Evolutionary conservation across 2,797 vertebrate genomes (phyloP), one percentile per base, ranked within the genome.

Genomic region (Sphaeramia orbicularis): DNA sequence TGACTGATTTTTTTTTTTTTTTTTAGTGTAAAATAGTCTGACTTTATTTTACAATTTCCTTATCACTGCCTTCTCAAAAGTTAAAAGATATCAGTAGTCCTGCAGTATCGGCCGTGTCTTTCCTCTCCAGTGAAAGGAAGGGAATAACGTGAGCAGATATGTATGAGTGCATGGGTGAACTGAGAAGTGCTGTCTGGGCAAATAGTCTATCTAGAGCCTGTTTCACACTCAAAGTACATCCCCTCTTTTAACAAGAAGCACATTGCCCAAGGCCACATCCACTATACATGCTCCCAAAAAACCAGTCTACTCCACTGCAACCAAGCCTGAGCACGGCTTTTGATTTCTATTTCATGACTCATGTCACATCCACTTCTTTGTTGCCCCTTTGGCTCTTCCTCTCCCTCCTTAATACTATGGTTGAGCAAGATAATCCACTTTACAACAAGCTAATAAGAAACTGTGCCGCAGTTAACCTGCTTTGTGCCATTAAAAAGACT

Each of bases 291-390:
- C 59, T 78, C 59, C 48, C 49, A 47, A 78, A 87, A 86, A 81
- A 69, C 63, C 74, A 72, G 65, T 56, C 73, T 48, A 38, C 74
- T 82, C 56, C 53, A 43, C 75, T 68, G 75, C 82, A 74, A 49
- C 75, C 50, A 48, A 60, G 71, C 83, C 56, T 19, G 58, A 81
- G 76, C 61, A 63, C 21, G 37, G 65, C 78, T 87, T 91, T 82
- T 89, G 72, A 88, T 85, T 91, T 83, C 81, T 80, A 75, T 87
- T 89, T 86, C 89, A 87, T 89, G 84, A 86, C 83, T 86, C 76
- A 42, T 80, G 84, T 84, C 74, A 55, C 86, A 80, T 84, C 77
- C 65, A 60, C 85, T 80, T 71, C 71, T 79, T 56, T 15, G 49
- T 57, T 57, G 36, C 47, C 76, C 85, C 78, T 67, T 78, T 14